Base-by-base conservation (phyloP, 2,797 vertebrate genomes). In the Microchirus variegatus region DNA sequence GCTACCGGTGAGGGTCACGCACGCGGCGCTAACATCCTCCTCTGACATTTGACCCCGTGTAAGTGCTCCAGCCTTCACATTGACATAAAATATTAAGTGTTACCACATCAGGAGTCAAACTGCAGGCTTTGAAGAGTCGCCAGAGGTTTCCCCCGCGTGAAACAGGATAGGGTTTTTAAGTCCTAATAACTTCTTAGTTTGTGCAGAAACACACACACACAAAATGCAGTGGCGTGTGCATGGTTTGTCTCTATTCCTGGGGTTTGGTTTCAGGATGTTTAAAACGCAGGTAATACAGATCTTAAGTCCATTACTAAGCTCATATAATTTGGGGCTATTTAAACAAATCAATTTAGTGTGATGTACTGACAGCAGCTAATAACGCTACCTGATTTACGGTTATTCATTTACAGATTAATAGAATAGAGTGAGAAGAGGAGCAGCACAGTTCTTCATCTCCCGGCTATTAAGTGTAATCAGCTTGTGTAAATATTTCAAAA, bases 181-280 rank as follows among this genome's bases (percentile, higher is more conserved):
- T 84, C 77, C 80, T 82, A 89, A 89, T 90, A 89, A 86, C 70
- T 87, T 82, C 80, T 82, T 84, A 86, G 90, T 87, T 87, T 85
- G 87, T 5, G 81, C 82, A 70, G 82, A 80, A 76, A 87, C 64
- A 77, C 63, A 63, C 67, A 51, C 54, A 2, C 59, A n/a, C n/a
- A n/a, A n/a, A n/a, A n/a, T n/a, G n/a, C n/a, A n/a, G n/a, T n/a
- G n/a, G n/a, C n/a, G n/a, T n/a, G n/a, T n/a, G 44, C 49, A 59
- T 38, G 45, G 1, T 35, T 14, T 67, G 38, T 60, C 3, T 26
- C 3, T 26, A 50, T 35, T 55, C 73, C 55, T 67, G 22, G 55
- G 36, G 41, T 73, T 49, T 1, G n/a, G 52, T 75, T 78, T 31
- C 31, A 38, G 37, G 10, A 38, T 38, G 12, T 38, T 72, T 53